Evolutionary conservation across 2,797 vertebrate species (phyloP).

Genomic region (Perodicticus potto): DNA sequence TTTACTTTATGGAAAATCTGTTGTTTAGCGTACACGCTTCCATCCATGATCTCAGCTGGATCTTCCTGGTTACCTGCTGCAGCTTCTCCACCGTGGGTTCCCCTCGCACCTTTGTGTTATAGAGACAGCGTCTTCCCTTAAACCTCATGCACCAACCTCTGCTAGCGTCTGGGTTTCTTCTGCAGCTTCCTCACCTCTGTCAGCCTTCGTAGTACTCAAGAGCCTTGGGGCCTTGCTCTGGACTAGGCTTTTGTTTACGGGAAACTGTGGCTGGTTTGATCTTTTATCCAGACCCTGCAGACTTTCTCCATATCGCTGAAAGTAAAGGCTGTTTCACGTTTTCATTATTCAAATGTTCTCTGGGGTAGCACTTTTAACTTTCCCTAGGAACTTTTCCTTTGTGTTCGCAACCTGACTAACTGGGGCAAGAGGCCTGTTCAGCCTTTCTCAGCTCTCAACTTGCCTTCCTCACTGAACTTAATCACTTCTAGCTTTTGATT

Average conservation of each 20-base stretch:
- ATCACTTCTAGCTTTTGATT: neutral
- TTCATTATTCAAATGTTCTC: neutral
- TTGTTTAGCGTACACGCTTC: neutral
- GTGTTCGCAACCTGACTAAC: neutral
- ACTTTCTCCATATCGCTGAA: neutral
- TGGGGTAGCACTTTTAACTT: neutral
- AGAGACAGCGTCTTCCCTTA: neutral
- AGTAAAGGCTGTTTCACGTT: neutral
- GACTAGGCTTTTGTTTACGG: neutral
- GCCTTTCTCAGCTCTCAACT: neutral
- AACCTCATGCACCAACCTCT: neutral
- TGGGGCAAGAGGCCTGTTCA: neutral
- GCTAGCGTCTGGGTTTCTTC: neutral
- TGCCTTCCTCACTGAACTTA: neutral
- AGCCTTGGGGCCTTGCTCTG: neutral
- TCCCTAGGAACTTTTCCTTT: neutral
- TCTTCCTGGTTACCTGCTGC: neutral
- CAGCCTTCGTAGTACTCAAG: neutral
- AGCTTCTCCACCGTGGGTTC: neutral
- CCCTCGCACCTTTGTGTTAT: neutral
- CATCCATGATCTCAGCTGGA: neutral
- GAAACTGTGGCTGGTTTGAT: neutral
- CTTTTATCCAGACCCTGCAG: neutral
- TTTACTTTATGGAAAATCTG: neutral
- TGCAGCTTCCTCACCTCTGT: neutral